phyloP scores from a whole-genome alignment of 2,888 invertebrate species.

The Digitonthophagus gazella region DNA sequence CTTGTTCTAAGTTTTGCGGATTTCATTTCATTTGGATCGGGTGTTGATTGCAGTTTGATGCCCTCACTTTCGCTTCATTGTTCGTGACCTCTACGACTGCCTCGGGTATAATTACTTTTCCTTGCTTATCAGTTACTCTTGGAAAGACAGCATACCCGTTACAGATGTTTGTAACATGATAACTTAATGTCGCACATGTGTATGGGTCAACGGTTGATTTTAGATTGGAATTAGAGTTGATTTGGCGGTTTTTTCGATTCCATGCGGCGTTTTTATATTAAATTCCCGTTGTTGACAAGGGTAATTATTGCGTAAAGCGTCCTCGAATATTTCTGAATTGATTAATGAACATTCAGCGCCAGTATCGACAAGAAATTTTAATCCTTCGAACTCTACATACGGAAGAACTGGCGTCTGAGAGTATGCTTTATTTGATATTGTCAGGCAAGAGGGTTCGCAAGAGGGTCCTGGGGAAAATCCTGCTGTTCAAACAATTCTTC shows the following conservation, averaged over 20 bases:
- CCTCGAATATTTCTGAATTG: neutral
- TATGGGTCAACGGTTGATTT: neutral
- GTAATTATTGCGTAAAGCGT: conserved; percentile 6
- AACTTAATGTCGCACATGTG: conserved; percentile 5
- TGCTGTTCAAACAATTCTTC: conserved; percentile 19
- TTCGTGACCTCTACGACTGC: conserved; percentile 8
- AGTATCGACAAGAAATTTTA: conserved; percentile 10
- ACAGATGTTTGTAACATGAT: conserved; percentile 7
- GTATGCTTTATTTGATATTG: conserved; percentile 10
- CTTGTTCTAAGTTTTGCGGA: neutral
- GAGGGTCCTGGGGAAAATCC: neutral
- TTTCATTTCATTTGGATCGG: neutral
- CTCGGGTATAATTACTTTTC: conserved; percentile 2
- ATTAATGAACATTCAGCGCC: conserved; percentile 14
- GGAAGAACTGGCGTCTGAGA: conserved; percentile 8
- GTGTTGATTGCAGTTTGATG: neutral
- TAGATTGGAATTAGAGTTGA: conserved; percentile 4
- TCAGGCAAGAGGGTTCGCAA: conserved; percentile 2
- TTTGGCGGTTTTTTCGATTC: neutral
- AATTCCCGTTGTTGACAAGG: conserved; percentile 12
- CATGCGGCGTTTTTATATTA: conserved; percentile 10
- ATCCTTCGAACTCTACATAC: conserved; percentile 10
- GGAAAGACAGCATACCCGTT: conserved; percentile 10
- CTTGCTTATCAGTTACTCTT: neutral
- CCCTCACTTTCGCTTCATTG: neutral